Evolutionary conservation across 2,888 invertebrate species (phyloP).

Genomic region (Chymomyza caudatula): DNA sequence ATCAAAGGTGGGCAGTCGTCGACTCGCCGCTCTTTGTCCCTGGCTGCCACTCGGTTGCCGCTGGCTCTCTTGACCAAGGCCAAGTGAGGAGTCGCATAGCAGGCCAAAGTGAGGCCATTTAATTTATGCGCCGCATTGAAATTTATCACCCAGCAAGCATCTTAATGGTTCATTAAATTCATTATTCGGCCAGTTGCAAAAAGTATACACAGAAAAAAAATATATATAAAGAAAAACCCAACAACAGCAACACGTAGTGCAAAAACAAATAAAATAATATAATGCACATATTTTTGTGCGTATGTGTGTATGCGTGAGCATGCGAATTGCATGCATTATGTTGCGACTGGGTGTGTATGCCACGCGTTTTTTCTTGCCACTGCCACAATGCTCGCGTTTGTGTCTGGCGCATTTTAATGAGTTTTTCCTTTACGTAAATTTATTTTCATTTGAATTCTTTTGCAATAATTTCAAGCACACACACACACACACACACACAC

Average conservation of each 20-base stretch:
- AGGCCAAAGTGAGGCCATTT: too few relatives aligned
- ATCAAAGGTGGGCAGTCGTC: conserved; percentile 38
- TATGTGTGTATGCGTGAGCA: conserved; percentile 14
- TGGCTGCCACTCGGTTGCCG: not conserved
- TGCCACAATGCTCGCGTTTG: conserved; percentile 21
- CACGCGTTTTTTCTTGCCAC: conserved; percentile 28
- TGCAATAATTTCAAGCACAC: conserved; percentile 45
- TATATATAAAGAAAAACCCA: conserved; percentile 30
- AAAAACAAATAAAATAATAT: conserved; percentile 21
- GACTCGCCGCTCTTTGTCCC: conserved; percentile 5
- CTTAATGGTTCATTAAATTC: conserved; percentile 78
- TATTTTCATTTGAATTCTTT: conserved; percentile 71
- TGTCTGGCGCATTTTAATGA: conserved; percentile 65
- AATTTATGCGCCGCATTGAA: conserved; percentile 73
- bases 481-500: not conserved
- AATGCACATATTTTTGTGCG: conserved; percentile 50
- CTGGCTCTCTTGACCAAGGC: not conserved
- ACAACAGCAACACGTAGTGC: not conserved
- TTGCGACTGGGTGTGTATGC: conserved; percentile 5
- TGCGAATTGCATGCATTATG: conserved; percentile 15
- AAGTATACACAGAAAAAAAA: conserved; percentile 26
- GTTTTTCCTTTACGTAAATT: conserved; percentile 73
- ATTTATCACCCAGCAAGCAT: conserved; percentile 75
- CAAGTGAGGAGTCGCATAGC: conserved; percentile 12
- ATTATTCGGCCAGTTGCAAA: conserved; percentile 68